phyloP scores from a whole-genome alignment of 2,113 vertebrate species.

The Solenodon paradoxus region DNA sequence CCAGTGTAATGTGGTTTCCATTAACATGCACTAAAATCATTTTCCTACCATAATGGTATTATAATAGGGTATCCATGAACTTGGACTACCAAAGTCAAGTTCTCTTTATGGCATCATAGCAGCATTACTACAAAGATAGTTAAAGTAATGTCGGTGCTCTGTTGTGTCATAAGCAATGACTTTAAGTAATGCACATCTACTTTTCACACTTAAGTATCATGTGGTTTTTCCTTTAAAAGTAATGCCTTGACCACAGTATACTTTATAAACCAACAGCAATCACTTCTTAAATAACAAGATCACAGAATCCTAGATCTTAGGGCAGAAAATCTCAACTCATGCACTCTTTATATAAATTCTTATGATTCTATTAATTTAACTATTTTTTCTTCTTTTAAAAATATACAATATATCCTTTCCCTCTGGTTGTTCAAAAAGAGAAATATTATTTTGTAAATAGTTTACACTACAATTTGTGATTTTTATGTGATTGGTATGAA shows the following conservation, averaged over 20 bases:
- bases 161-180: constrained; percentile 55
- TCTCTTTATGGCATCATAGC: constrained; percentile 70
- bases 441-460: not conserved
- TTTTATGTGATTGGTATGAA: not conserved
- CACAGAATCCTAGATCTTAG: not conserved
- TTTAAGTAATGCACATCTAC: constrained; percentile 72
- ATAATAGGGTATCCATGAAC: constrained; percentile 81
- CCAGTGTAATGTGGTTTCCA: constrained; percentile 84
- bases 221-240: constrained; percentile 72
- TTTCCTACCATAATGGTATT: constrained; percentile 81
- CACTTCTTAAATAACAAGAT: constrained; percentile 29
- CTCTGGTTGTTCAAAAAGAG: not conserved
- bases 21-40: constrained; percentile 85
- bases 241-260: constrained; percentile 41
- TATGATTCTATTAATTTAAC: not conserved
- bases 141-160: constrained; percentile 68
- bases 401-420: not conserved
- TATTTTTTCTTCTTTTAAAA: not conserved
- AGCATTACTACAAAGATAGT: constrained; percentile 68
- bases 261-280: constrained; percentile 59
- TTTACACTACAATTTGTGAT: not conserved
- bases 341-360: not conserved
- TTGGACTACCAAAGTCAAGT: constrained; percentile 77
- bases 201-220: constrained; percentile 73
- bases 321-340: not conserved